Conservation (phyloP, 2,888 invertebrate genomes). For the Sinohyriopsis cumingii region DNA sequence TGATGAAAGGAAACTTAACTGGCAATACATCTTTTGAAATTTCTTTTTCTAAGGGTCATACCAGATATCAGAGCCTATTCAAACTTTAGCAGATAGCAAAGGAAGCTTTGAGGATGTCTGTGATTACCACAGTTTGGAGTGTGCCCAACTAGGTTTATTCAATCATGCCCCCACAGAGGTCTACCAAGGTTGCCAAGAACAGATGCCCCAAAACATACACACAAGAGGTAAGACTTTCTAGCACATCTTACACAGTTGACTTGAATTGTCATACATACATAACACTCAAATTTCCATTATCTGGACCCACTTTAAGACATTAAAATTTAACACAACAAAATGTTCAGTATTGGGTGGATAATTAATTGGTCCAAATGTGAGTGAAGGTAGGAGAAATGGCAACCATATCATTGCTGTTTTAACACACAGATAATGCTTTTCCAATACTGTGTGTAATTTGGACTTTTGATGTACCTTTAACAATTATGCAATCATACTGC, state of each 20-base stretch:
- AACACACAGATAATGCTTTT: no score
- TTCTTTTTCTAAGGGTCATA: slow-evolving; percentile 44
- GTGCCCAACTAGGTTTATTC: slow-evolving; percentile 75
- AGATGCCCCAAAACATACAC: slow-evolving; percentile 42
- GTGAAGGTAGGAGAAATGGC: neutral
- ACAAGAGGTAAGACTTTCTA: slow-evolving; percentile 33
- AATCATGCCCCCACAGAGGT: slow-evolving; percentile 81
- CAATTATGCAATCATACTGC: no score
- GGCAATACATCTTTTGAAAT: neutral
- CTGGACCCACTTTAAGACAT: no score
- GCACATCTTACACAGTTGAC: no score
- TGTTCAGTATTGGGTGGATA: neutral
- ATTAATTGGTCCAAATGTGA: neutral
- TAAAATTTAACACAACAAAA: neutral
- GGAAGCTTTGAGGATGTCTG: slow-evolving; percentile 65
- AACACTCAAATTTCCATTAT: no score
- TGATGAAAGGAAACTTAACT: neutral
- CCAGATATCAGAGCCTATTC: slow-evolving; percentile 71
- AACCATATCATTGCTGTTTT: no score
- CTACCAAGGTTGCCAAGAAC: slow-evolving; percentile 82
- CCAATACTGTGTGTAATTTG: no score
- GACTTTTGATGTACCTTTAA: no score
- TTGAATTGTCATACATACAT: no score
- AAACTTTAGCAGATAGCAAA: slow-evolving; percentile 56
- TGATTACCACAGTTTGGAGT: slow-evolving; percentile 76